A percentile compares a stretch with the other conserved stretches of the same genome.
Conservation (phyloP, 2,797 vertebrate genomes). For the Eulemur mongoz region DNA sequence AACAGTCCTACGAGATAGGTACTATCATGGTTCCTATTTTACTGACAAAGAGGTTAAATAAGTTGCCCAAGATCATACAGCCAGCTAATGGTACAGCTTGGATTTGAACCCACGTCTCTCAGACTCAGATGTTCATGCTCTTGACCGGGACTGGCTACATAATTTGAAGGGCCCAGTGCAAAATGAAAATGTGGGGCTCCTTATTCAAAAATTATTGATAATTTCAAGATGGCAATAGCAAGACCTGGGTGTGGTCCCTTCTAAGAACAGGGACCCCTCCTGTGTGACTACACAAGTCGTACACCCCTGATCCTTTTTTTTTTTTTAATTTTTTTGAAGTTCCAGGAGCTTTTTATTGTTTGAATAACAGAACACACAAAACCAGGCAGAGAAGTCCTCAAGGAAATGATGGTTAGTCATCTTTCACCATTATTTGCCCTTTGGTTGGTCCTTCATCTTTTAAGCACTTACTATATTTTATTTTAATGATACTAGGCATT, state of each 20-base stretch:
- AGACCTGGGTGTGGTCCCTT: neutral
- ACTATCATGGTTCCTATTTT: neutral
- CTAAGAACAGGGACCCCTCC: neutral
- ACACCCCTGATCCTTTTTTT: neutral
- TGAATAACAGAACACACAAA: neutral
- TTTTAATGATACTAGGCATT: neutral
- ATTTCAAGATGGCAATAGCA: neutral
- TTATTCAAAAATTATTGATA: slow-evolving; percentile 7
- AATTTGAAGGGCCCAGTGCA: neutral
- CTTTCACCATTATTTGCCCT: slow-evolving; percentile 44
- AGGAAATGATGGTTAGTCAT: slow-evolving; percentile 10
- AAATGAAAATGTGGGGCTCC: neutral
- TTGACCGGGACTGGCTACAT: neutral
- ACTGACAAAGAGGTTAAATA: neutral
- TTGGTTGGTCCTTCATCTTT: neutral
- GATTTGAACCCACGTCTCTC: neutral
- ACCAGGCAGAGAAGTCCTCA: neutral
- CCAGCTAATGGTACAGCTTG: neutral
- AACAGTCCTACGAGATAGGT: neutral
- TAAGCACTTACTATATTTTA: neutral
- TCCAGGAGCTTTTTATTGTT: neutral
- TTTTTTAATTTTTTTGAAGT: neutral
- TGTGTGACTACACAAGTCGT: neutral
- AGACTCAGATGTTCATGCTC: neutral
- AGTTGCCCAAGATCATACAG: neutral